Evolutionary conservation across 2,888 invertebrate genomes (phyloP).

Genomic region (Liodrosophila aerea): DNA sequence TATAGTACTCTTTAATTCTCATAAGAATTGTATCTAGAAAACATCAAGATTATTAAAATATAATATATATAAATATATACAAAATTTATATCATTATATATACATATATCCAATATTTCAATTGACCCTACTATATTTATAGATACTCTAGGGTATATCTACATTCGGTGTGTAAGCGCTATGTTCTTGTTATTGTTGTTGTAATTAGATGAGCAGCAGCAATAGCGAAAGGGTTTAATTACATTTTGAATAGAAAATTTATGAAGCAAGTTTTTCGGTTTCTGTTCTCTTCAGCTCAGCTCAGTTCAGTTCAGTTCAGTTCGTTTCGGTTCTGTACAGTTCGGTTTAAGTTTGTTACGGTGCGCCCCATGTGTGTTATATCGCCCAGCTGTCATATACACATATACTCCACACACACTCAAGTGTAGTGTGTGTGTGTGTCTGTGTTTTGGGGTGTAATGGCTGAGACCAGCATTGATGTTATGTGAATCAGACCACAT

Average conservation of each 20-base stretch:
- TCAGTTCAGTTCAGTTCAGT: conserved; percentile 12
- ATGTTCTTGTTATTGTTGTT: conserved; percentile 48
- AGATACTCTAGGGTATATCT: conserved; percentile 39
- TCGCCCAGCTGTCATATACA: conserved; percentile 49
- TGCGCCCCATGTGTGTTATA: conserved; percentile 56
- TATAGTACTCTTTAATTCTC: too few species aligned
- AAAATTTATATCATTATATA: too few species aligned
- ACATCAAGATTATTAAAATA: too few species aligned
- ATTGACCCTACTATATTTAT: too few species aligned
- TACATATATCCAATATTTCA: too few species aligned
- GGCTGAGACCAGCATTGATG: conserved; percentile 35
- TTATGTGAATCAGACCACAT: conserved; percentile 54
- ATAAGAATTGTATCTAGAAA: too few species aligned
- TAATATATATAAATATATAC: too few species aligned
- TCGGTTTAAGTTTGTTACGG: conserved; percentile 19
- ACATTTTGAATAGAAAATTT: conserved; percentile 77
- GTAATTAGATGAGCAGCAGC: conserved; percentile 72
- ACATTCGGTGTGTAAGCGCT: too few species aligned
- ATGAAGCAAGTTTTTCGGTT: conserved; percentile 75
- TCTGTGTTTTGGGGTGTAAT: conserved; percentile 30
- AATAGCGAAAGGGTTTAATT: conserved; percentile 71
- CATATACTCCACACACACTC: background rate
- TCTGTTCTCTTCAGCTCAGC: conserved; percentile 37
- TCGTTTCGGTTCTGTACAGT: conserved; percentile 2
- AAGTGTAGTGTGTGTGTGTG: conserved; percentile 5